Conservation (phyloP, 1,140 invertebrate genomes). For the Drosophila arizonae region DNA sequence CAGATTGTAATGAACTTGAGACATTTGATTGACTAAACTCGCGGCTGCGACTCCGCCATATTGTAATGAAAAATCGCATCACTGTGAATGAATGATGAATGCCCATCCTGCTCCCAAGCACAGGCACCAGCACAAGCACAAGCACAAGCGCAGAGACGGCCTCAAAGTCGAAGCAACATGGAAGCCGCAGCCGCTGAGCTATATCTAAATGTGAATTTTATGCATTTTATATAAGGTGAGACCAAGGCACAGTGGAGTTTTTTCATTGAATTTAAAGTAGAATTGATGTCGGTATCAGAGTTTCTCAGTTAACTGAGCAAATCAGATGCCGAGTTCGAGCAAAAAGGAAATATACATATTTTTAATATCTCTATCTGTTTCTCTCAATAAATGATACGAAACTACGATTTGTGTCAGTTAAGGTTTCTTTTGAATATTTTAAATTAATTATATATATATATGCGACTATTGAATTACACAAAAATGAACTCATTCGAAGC, state of each 20-base stretch:
- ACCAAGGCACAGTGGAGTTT: conserved; percentile 51
- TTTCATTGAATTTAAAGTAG: too few species aligned
- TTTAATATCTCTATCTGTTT: too few species aligned
- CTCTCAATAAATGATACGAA: too few species aligned
- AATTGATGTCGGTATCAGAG: too few species aligned
- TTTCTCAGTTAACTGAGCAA: too few species aligned
- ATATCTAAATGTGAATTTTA: conserved; percentile 77
- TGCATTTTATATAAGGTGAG: conserved; percentile 75
- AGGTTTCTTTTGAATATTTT: too few species aligned
- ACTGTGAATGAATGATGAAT: conserved; percentile 78
- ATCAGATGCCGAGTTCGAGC: too few species aligned
- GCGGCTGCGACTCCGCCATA: conserved; percentile 59
- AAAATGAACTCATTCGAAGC: not conserved
- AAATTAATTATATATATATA: too few species aligned
- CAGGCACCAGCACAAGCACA: not conserved
- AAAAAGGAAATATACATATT: too few species aligned
- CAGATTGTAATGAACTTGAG: conserved; percentile 76
- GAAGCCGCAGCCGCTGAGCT: conserved; percentile 52
- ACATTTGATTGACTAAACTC: conserved; percentile 70
- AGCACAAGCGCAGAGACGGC: conserved; percentile 6
- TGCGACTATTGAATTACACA: too few species aligned
- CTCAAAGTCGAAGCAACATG: conserved; percentile 44
- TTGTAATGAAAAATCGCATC: conserved; percentile 62
- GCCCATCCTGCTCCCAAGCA: conserved; percentile 44
- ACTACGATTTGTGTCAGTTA: too few species aligned